Percentiles rank a stretch among this genome's conserved stretches.
Conservation (phyloP, 2,797 vertebrate species). For the Helostoma temminkii region DNA sequence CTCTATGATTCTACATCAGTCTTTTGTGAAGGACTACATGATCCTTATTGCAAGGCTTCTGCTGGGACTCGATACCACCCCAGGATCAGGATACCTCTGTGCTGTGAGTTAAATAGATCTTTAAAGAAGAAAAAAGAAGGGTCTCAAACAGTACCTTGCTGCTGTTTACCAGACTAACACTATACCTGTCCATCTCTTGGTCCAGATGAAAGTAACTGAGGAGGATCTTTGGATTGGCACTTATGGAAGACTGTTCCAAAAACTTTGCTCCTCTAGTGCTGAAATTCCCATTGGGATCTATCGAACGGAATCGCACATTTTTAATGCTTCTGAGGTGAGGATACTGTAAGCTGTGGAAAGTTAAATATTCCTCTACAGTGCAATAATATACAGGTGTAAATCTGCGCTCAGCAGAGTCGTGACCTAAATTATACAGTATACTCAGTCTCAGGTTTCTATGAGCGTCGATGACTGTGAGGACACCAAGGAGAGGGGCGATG, state of each 20-base stretch:
- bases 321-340: slow-evolving; percentile 81
- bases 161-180: neutral
- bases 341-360: neutral
- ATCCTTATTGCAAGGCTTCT: slow-evolving; percentile 87
- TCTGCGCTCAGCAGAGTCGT: too few relatives aligned
- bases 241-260: slow-evolving; percentile 88
- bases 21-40: slow-evolving; percentile 91
- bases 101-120: slow-evolving; percentile 79
- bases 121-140: neutral
- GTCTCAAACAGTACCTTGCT: neutral
- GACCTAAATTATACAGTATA: too few relatives aligned
- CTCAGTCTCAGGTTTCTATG: slow-evolving; percentile 83
- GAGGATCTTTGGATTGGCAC: slow-evolving; percentile 88
- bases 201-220: slow-evolving; percentile 85
- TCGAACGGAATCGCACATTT: slow-evolving; percentile 85
- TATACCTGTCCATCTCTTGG: neutral
- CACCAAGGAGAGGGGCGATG: slow-evolving; percentile 80
- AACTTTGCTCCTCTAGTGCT: slow-evolving; percentile 87
- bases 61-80: slow-evolving; percentile 87
- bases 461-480: slow-evolving; percentile 83
- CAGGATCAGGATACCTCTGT: slow-evolving; percentile 88
- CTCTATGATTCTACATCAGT: slow-evolving; percentile 74
- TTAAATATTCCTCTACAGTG: neutral
- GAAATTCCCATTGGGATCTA: slow-evolving; percentile 89
- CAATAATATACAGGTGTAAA: neutral